Base-by-base conservation (phyloP, 1,140 invertebrate genomes). In the Bilobella aurantiaca region DNA sequence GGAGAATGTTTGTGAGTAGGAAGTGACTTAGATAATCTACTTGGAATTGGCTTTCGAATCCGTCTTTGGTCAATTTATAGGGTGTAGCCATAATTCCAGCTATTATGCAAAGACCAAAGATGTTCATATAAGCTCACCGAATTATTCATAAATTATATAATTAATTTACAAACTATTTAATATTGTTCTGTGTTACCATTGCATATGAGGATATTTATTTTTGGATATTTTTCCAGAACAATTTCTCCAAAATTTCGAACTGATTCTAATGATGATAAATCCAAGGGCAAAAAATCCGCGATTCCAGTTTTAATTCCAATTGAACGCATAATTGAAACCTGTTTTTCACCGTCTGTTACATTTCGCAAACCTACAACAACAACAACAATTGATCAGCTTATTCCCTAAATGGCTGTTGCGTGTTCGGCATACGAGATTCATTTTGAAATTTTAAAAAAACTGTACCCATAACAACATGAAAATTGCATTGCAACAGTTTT, bases 1-100 rank as follows among this genome's bases (percentile, higher is more conserved):
- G 75, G n/a, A 96, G 78, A 66, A 91, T 77, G 74, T 91, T 85
- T 18, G 88, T 91, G 60, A 97, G 78, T 69, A 93, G 80, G 78
- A 93, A 95, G 75, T 96, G 93, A 18, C 89, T 86, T 66, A 94
- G 78, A 75, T 93, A 92, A 76, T 95, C 94, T 0, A 88, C 85
- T 53, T 84, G 84, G 77, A 92, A 86, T 74, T 93, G 91, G 27
- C 84, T 83, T 77, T 94, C 91, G 72, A 86, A 87, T 0, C 89
- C 89, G 75, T 93, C 89, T 73, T 82, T 80, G 0, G 89, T 91
- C 70, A 87, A 76, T 47, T 80, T 79, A 69, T 86, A 88, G 27
- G 89, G 86, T 3, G 83, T 82, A 75, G 88, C 90, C 90, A 93
- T 93, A 42, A 93, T 85, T 25, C 88, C 90, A 75, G 90, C 90